Base-by-base conservation (phyloP, 1,140 invertebrate genomes). In the Matsumurasca onukii region DNA sequence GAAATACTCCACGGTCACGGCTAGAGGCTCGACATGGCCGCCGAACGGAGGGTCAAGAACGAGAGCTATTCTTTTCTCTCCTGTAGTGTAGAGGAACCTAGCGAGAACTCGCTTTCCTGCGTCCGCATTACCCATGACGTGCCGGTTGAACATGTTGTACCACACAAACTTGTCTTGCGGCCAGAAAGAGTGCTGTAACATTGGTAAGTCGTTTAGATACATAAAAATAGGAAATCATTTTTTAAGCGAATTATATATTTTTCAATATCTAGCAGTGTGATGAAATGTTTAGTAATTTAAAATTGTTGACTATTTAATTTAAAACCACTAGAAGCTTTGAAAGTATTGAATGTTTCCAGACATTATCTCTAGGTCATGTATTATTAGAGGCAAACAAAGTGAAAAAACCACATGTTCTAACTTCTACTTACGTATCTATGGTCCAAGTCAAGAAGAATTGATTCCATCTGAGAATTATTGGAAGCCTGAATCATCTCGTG, bases 1-100 rank as follows among this genome's bases (percentile, higher is more conserved):
- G 31, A 94, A 85, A 34, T 80, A 84, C 48, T 83, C 83, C 15
- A 94, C 77, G 0, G 89, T 92, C 49, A 87, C 80, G 0, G 86
- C 85, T 2, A 97, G 82, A 0, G 89, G 86, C 77, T 95, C 92
- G 0, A 93, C 86, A 72, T 92, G 80, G 9, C 91, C 93, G 2
- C 92, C 94, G 82, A 96, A 97, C 3, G 94, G 94, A 55, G 94
- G 94, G 81, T 96, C 94, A 67, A 89, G 89, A n/a, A 95, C 81
- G 12, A 97, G 79, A 68, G 84, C 84, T 69, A 86, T 76, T 68
- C 85, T 84, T 72, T 82, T 82, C 3, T 49, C 31, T 67, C 85
- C 84, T 71, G 82, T 81, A 3, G 34, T 31, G 2, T 24, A 15
- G 15, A 61, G 76, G 57, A 75, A 77, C 73, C 78, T 79, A 69